Evolutionary conservation across 2,888 invertebrate genomes (phyloP), one percentile per base, ranked within the genome.

Genomic region (Agonum fuliginosum): DNA sequence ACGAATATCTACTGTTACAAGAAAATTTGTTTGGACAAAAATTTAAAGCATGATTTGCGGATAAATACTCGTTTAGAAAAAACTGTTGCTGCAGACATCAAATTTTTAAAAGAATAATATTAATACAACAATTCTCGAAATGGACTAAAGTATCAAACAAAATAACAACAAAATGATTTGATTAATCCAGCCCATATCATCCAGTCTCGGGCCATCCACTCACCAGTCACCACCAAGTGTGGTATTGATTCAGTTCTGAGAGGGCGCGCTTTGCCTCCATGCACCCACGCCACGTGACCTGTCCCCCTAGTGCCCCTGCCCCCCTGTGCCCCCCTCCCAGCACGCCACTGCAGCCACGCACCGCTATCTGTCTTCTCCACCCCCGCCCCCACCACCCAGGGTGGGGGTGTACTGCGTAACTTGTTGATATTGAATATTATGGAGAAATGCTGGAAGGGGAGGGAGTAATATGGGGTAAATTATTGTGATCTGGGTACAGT

Each of bases 201-300:
- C n/a, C n/a, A n/a, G 22, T 54, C n/a, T 17, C 30, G 27, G 27
- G 27, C 58, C 58, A 30, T 27, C 12, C 12, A 8, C n/a, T 27
- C 27, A 30, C 30, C 17, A 14, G 14, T n/a, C 30, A 14, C 14
- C 58, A 27, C 58, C 27, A 10, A 4, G 41, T 43, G 62, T 43
- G 65, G 48, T 74, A 74, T 74, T 74, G 74, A 74, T 74, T 74
- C 43, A n/a, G n/a, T n/a, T 37, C 24, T 37, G 62, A 46, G 74
- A 62, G 74, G 74, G 74, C 62, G 74, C 74, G 62, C 22, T 17
- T 30, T n/a, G 14, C 58, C 58, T 22, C 34, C 73, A 58, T 62
- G 74, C 74, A 62, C 62, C 74, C 71, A 69, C 22, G 17, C 46
- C 65, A 74, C 74, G 58, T 74, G 74, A 74, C 74, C 58, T 62